phyloP scores from a whole-genome alignment of 1,140 invertebrate genomes.

The Leptestheria dahalacensis region DNA sequence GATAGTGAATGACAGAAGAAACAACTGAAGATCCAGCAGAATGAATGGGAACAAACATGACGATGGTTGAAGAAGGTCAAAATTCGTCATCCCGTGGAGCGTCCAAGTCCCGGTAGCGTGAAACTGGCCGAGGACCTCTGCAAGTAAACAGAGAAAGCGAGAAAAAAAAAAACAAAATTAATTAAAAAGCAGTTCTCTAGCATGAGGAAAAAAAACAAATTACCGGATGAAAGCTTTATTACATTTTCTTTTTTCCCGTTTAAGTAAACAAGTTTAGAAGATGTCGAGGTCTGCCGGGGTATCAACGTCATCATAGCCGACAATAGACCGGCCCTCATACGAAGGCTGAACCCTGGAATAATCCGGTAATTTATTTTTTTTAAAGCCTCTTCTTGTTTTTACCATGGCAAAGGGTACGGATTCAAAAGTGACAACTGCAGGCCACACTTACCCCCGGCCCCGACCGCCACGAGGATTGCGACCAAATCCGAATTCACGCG shows the following conservation, averaged over 20 bases:
- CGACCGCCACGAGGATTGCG: constrained; percentile 9
- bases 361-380: constrained; percentile 13
- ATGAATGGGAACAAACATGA: not conserved
- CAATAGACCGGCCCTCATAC: constrained; percentile 43
- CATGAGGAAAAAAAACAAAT: constrained; percentile 10
- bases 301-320: constrained; percentile 72
- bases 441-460: constrained; percentile 15
- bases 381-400: constrained; percentile 27
- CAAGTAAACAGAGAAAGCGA: constrained; percentile 23
- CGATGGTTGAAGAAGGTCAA: constrained; percentile 17
- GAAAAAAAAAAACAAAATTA: not conserved
- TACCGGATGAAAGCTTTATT: constrained; percentile 9
- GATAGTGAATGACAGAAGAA: not conserved
- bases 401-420: not conserved
- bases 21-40: not conserved
- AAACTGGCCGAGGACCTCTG: constrained; percentile 56
- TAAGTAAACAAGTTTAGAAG: constrained; percentile 33
- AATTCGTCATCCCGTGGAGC: constrained; percentile 75
- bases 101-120: constrained; percentile 81
- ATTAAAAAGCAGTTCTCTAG: constrained; percentile 1
- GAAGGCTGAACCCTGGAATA: constrained; percentile 21
- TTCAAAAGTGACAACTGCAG: too few species aligned
- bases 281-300: constrained; percentile 54
- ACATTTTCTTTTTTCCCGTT: constrained; percentile 9
- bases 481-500: constrained; percentile 6